Base-by-base conservation (phyloP, 1,140 invertebrate species). In the Phortica variegata region DNA sequence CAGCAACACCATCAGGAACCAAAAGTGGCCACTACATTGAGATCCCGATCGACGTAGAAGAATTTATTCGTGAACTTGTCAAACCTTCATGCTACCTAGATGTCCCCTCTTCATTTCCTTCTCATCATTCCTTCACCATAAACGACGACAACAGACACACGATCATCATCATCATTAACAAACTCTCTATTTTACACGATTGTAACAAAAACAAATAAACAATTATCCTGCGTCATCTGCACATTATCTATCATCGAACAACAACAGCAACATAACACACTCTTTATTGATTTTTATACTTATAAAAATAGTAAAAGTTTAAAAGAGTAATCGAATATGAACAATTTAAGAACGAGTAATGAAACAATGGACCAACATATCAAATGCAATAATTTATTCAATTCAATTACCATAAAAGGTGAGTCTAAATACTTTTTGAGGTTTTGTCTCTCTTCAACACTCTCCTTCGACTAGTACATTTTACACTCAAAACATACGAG, bases 281-380 rank as follows among this genome's bases (percentile, higher is more conserved):
- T 37, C 49, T 52, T 50, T 44, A 50, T 18, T 34, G 16, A 34
- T 34, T 34, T 34, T n/a, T n/a, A 6, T 10, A 15, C 20, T 47
- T 15, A 44, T 43, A 54, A 20, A 45, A 23, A 36, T 39, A 26
- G 32, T 18, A 20, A 31, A 49, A 44, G 56, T 33, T 34, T 41
- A 40, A 54, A 57, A 16, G 36, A 33, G 33, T 29, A 13, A 38
- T 32, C 12, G 21, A 16, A 23, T 33, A 38, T 26, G 26, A 10
- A 23, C 31, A 13, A 26, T 68, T 68, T 68, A 68, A 61, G 66
- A 70, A 70, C 65, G 66, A 70, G 60, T 65, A 62, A 62, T 65
- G 66, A 70, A 70, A 70, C 66, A 70, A 70, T 70, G 66, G 66
- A 70, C 66, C 66, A 70, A 70, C 65, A 70, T 65, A 70, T 70